A percentile compares a stretch with the other conserved stretches of the same genome.
Conservation (phyloP, 1,140 invertebrate species). For the Brachionus asplanchnoidis region DNA sequence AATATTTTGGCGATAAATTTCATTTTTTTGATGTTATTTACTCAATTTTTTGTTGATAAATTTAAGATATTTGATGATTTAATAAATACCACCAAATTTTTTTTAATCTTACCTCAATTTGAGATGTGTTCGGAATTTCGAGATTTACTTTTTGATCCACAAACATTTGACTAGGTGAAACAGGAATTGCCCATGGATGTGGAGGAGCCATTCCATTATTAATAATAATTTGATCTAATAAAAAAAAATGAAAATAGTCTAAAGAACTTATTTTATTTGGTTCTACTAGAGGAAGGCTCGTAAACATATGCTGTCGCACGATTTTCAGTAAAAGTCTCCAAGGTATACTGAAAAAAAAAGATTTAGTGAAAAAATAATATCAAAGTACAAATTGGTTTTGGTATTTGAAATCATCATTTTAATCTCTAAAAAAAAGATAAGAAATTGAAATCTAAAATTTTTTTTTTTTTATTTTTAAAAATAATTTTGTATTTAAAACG, state of each 20-base stretch:
- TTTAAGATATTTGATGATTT: no score
- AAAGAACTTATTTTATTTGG: background rate
- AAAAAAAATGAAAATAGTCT: background rate
- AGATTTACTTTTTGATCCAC: background rate
- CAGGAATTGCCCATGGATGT: slow-evolving; percentile 14
- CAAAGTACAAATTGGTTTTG: no score
- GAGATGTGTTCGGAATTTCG: slow-evolving; percentile 29
- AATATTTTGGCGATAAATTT: no score
- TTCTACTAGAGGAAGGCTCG: slow-evolving; percentile 50
- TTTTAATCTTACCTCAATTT: background rate
- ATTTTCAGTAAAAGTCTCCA: slow-evolving; percentile 63
- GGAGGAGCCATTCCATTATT: slow-evolving; percentile 5
- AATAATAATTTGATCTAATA: background rate
- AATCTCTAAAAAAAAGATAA: no score
- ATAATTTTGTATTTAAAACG: background rate
- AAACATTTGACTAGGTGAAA: background rate
- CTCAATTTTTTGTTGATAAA: no score
- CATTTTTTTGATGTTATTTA: no score
- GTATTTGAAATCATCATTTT: no score
- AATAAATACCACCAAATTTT: background rate
- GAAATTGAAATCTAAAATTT: no score
- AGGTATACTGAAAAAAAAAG: slow-evolving; percentile 58
- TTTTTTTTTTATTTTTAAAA: no score
- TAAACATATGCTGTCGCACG: slow-evolving; percentile 61
- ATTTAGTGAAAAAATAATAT: no score